phyloP scores from a whole-genome alignment of 2,797 vertebrate genomes.

The Pangasius macronema region DNA sequence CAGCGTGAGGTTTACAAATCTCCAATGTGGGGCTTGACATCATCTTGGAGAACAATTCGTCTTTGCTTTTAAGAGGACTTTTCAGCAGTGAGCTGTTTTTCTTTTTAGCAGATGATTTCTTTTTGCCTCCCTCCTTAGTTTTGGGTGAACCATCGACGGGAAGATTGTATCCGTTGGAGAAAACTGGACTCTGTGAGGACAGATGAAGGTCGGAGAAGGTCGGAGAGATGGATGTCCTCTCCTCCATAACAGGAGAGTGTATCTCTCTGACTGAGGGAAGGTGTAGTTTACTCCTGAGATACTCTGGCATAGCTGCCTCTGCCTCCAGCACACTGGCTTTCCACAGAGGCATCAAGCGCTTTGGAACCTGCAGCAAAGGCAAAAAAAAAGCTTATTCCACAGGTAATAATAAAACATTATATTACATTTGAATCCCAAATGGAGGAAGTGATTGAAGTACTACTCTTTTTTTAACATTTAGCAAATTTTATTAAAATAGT shows the following conservation, averaged over 20 bases:
- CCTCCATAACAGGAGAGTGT: slow-evolving; percentile 62
- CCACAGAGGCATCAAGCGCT: slow-evolving; percentile 90
- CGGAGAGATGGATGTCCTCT: slow-evolving; percentile 52
- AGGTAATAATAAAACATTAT: background rate
- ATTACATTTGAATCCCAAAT: background rate
- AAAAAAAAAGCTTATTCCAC: background rate
- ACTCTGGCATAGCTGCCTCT: slow-evolving; percentile 79
- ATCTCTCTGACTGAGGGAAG: slow-evolving; percentile 55
- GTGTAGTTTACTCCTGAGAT: slow-evolving; percentile 67
- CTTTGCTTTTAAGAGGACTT: slow-evolving; percentile 70
- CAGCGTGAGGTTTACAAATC: slow-evolving; percentile 48
- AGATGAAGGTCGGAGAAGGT: slow-evolving; percentile 50
- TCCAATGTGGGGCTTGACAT: slow-evolving; percentile 41
- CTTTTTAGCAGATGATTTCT: slow-evolving; percentile 68
- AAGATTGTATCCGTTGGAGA: slow-evolving; percentile 59
- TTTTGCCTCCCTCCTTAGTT: slow-evolving; percentile 58
- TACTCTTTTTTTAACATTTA: background rate
- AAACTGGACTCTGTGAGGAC: slow-evolving; percentile 44
- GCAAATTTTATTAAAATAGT: background rate
- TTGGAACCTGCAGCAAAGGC: slow-evolving; percentile 82
- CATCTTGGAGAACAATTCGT: slow-evolving; percentile 61
- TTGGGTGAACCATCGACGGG: slow-evolving; percentile 54
- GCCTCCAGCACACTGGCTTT: slow-evolving; percentile 89
- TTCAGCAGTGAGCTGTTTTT: slow-evolving; percentile 72
- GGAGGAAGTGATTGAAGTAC: background rate